A percentile compares a stretch with the other conserved stretches of the same genome.
Conservation (phyloP, 1,140 invertebrate genomes). For the Drosophila nebulosa region DNA sequence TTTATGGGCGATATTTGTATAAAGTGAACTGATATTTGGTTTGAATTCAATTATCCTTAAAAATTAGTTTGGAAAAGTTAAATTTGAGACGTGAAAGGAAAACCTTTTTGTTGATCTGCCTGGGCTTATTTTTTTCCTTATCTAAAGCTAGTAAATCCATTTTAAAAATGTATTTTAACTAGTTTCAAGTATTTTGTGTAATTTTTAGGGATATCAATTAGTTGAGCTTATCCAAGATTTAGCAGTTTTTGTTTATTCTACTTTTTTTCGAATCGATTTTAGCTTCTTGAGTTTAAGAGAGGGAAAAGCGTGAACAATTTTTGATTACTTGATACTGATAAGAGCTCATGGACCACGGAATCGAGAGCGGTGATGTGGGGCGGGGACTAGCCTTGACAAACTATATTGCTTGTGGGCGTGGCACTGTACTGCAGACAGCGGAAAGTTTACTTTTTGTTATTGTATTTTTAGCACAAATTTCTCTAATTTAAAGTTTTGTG, state of each 20-base stretch:
- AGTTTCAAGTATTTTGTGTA: no score
- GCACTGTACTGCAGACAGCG: conserved; percentile 5
- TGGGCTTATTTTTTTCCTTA: no score
- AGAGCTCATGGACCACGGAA: conserved; percentile 15
- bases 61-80: no score
- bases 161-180: no score
- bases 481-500: conserved; percentile 11
- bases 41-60: no score
- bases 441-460: conserved; percentile 16
- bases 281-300: conserved; percentile 32
- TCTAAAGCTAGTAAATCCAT: no score
- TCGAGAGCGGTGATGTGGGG: neutral
- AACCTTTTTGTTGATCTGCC: no score
- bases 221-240: neutral
- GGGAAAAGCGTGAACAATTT: conserved; percentile 37
- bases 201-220: neutral
- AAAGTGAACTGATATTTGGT: no score
- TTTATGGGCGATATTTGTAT: no score
- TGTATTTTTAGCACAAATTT: conserved; percentile 44
- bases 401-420: conserved; percentile 26
- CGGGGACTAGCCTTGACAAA: conserved; percentile 30
- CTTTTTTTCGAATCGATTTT: conserved; percentile 53
- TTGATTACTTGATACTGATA: conserved; percentile 53
- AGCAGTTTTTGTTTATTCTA: neutral
- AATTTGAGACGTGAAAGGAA: no score